These are phyloP conservation scores for Craterocephalus amniculus DNA, from an alignment of 2,797 vertebrate species.

Conservation along the genomic window DNA sequence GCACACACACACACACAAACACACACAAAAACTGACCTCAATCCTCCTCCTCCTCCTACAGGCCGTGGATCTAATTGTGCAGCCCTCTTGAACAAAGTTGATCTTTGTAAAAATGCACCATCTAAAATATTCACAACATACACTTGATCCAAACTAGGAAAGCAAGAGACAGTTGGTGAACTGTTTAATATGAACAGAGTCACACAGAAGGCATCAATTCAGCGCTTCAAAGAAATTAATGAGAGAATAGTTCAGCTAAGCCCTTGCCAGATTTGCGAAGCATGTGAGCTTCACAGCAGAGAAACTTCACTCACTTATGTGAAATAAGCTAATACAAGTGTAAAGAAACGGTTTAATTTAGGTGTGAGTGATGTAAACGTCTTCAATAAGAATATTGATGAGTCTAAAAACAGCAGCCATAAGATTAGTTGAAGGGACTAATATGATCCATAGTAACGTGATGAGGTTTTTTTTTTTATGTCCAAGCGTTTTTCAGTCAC, in stretches of 20 bases:
- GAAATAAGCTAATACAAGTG: neutral
- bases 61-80: constrained; percentile 43
- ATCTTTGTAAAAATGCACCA: neutral
- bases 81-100: constrained; percentile 25
- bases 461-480: no score
- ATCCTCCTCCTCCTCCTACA: constrained; percentile 46
- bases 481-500: no score
- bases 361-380: neutral
- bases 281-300: no score
- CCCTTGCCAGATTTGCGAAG: neutral
- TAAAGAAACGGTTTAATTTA: neutral
- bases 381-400: neutral
- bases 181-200: constrained; percentile 3
- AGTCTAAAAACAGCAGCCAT: neutral
- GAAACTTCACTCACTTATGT: no score
- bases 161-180: constrained; percentile 5
- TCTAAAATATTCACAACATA: constrained; percentile 9
- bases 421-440: no score
- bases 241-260: neutral
- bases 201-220: neutral
- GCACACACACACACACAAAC: no score
- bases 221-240: neutral
- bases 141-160: constrained; percentile 1
- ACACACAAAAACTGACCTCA: constrained; percentile 61
- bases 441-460: no score